Evolutionary conservation across 2,888 invertebrate species (phyloP).

Genomic region (Scrobipalpa atriplicella): DNA sequence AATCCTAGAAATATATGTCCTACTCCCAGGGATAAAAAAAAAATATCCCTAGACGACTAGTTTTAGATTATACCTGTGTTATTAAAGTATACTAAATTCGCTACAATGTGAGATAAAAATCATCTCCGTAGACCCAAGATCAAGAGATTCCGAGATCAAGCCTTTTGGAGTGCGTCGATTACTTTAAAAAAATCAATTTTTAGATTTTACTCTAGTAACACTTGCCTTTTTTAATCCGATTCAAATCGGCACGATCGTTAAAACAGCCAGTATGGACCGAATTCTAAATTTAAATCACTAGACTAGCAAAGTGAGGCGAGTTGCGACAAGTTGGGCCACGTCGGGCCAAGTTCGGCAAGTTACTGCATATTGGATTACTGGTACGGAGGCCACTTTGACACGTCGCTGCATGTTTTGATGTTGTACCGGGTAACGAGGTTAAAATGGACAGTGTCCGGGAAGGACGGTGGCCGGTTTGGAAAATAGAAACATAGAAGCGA

Average conservation of each 20-base stretch:
- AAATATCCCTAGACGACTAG: too few species aligned
- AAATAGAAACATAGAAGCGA: neutral
- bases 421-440: conserved; percentile 15
- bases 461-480: neutral
- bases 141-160: too few species aligned
- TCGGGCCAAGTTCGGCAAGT: conserved; percentile 62
- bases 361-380: conserved; percentile 77
- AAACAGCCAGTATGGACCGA: conserved; percentile 71
- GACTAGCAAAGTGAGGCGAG: conserved; percentile 60
- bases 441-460: neutral
- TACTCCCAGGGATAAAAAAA: too few species aligned
- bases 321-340: conserved; percentile 48
- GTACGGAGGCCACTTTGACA: conserved; percentile 63
- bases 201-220: too few species aligned
- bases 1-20: too few species aligned
- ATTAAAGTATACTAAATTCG: too few species aligned
- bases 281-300: conserved; percentile 77
- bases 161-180: too few species aligned
- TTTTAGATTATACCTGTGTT: too few species aligned
- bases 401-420: conserved; percentile 31
- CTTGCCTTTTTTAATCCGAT: too few species aligned
- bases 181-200: too few species aligned
- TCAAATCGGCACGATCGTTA: conserved; percentile 67
- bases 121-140: too few species aligned
- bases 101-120: too few species aligned